phyloP scores from a whole-genome alignment of 2,797 vertebrate genomes.

The Intellagama lesueurii region DNA sequence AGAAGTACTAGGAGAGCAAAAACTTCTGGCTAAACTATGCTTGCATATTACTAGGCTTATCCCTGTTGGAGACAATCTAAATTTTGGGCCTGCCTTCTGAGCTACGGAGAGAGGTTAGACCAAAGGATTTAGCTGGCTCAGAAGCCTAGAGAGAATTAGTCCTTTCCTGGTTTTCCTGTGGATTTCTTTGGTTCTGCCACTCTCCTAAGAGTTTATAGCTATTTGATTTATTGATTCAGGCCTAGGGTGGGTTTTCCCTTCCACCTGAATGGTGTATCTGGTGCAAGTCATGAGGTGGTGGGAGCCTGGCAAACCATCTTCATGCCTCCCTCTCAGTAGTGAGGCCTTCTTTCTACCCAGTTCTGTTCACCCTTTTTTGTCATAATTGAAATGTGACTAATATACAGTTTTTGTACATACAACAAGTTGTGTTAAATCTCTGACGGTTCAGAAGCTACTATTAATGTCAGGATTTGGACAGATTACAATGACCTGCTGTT shows the following conservation, averaged over 20 bases:
- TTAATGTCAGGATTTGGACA: background rate
- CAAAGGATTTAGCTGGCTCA: background rate
- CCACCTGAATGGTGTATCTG: too few relatives aligned
- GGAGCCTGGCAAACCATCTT: too few relatives aligned
- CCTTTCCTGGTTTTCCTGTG: too few relatives aligned
- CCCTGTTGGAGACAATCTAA: background rate
- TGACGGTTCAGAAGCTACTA: background rate
- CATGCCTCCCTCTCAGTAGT: background rate
- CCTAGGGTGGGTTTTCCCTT: background rate
- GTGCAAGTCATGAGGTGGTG: background rate
- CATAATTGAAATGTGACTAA: background rate
- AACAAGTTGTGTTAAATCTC: background rate
- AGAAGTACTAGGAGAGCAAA: background rate
- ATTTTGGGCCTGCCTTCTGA: background rate
- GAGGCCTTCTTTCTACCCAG: background rate
- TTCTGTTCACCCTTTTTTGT: background rate
- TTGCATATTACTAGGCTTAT: background rate
- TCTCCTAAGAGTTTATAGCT: too few relatives aligned
- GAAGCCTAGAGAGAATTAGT: background rate
- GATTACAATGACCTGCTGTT: background rate
- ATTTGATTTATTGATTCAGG: too few relatives aligned
- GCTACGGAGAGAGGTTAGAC: background rate
- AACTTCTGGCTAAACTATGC: background rate
- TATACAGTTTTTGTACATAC: background rate
- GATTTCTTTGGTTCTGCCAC: too few relatives aligned